Base-by-base conservation (phyloP, 2,113 vertebrate species). In the Clarias gariepinus region DNA sequence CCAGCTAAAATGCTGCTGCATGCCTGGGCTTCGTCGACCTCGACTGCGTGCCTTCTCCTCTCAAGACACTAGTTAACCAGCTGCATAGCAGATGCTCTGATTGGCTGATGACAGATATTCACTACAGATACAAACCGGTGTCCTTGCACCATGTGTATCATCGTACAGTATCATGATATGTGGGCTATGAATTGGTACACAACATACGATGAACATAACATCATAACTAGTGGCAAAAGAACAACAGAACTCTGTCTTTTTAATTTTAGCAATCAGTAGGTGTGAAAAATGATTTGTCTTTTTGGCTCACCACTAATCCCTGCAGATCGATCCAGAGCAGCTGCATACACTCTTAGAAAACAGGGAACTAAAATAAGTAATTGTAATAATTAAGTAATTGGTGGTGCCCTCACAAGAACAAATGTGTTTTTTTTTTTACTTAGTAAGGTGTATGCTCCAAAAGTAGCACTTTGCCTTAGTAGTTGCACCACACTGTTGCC, bases 1-100 rank as follows among this genome's bases (percentile, higher is more conserved):
- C 85, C 86, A 81, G 58, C 88, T 84, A 76, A 89, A 90, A 87
- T 79, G 63, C 87, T 23, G 76, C 87, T 85, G 63, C 80, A 86
- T 82, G 83, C 82, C 92, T 86, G 89, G 84, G 88, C 90, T 90
- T 91, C 86, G 90, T 89, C 74, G 92, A 94, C 94, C 94, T 94
- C 91, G 92, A 93, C 93, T 88, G 81, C 52, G 69, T 90, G 88
- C 88, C 87, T 84, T 28, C 28, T 91, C 91, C 85, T 89, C 84
- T 41, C 91, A 81, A 91, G 90, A 94, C 90, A 87, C 86, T 89
- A 80, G 86, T 91, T 94, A 94, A 94, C 91, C 82, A 86, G 88
- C 83, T 82, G 83, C 55, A 91, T 25, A 85, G 77, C 85, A 88
- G 81, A 83, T 58, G 86, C 83, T 80, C n/a, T 4, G 81, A 87